Base-by-base conservation (phyloP, 2,888 invertebrate genomes). In the Xiphydria camelus region DNA sequence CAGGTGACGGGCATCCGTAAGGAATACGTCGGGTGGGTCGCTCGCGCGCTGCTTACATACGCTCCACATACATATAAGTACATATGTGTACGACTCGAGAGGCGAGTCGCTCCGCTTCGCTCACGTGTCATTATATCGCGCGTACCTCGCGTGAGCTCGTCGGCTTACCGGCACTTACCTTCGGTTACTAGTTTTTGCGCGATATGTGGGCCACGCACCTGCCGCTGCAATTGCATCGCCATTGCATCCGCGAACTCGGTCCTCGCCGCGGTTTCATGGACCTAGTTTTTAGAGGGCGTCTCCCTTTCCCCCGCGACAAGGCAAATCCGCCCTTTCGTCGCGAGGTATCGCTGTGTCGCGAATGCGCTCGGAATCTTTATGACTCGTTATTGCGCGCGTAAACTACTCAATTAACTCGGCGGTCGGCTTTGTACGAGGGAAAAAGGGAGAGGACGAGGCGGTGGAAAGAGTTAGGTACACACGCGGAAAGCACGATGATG, bases 171-270 rank as follows among this genome's bases (percentile, higher is more conserved):
- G 43, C 43, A 43, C 46, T 45, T 57, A 47, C 50, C 55, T 61
- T 47, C 45, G 48, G 49, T 59, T 62, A 58, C 64, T 61, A 64
- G 62, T 62, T 64, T 65, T 64, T 65, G 43, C 49, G 39, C 23
- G 58, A 57, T 61, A 63, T 65, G 57, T 65, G 59, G 63, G 57
- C 61, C 61, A 61, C 59, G 61, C 65, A 65, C 64, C 65, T 65
- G 64, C 61, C 55, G 39, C 53, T 5, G 23, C 23, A 23, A 7
- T n/a, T 23, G 7, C n/a, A 33, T 25, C 3, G 10, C 38, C 43
- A 47, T 47, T 14, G 41, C 34, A 29, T 33, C 41, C 33, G 32
- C 53, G 55, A 56, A 53, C 52, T 56, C 40, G 19, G 46, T 20
- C 46, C 21, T 40, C 22, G 45, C 50, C 53, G 56, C 37, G 53